Percentiles rank a stretch among this genome's conserved stretches.
These are phyloP conservation scores for Notarius lentiginosus DNA, from an alignment of 2,113 vertebrate species.

Conservation along the genomic window DNA sequence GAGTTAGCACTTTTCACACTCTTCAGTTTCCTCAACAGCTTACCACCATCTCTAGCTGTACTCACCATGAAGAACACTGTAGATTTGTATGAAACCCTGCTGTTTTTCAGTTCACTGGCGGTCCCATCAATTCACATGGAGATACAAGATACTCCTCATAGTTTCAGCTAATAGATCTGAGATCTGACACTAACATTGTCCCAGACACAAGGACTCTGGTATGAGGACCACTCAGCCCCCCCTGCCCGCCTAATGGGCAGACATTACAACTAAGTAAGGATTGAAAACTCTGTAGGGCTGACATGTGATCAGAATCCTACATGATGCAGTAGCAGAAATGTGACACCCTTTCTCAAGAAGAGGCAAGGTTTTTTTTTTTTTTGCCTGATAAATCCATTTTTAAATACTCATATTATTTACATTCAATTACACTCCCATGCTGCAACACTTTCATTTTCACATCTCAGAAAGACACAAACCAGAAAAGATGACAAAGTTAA, in stretches of 20 bases:
- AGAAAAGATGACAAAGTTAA: background rate
- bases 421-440: slow-evolving; percentile 56
- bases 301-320: background rate
- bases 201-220: slow-evolving; percentile 70
- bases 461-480: background rate
- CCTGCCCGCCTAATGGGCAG: background rate
- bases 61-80: slow-evolving; percentile 57
- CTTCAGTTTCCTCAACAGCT: slow-evolving; percentile 27
- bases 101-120: slow-evolving; percentile 84
- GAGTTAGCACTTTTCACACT: slow-evolving; percentile 47
- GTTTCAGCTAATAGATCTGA: slow-evolving; percentile 70
- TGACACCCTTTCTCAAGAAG: background rate
- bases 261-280: background rate
- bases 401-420: background rate
- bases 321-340: background rate
- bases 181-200: slow-evolving; percentile 81
- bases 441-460: background rate
- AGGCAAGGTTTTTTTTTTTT: background rate
- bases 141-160: slow-evolving; percentile 77
- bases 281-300: background rate
- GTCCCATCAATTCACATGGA: slow-evolving; percentile 86
- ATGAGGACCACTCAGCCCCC: slow-evolving; percentile 51
- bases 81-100: slow-evolving; percentile 79
- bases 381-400: background rate
- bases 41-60: slow-evolving; percentile 74